A percentile compares a stretch with the other conserved stretches of the same genome.
Conservation (phyloP, 2,797 vertebrate species). For the Morelia viridis region DNA sequence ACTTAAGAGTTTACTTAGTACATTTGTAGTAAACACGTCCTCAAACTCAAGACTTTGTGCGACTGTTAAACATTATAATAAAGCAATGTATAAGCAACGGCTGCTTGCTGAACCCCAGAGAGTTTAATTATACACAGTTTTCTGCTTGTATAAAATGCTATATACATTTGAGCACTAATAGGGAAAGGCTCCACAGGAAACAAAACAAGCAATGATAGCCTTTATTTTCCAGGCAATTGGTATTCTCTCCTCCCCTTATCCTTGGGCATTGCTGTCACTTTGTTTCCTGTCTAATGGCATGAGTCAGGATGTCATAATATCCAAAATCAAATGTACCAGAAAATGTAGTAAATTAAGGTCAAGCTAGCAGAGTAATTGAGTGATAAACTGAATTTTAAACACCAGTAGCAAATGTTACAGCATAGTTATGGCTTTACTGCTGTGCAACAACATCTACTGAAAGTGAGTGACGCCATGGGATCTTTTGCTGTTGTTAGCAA, state of each 20-base stretch:
- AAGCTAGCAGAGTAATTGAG: constrained; percentile 63
- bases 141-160: constrained; percentile 27
- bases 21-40: not conserved
- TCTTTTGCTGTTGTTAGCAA: constrained; percentile 58
- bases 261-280: constrained; percentile 49
- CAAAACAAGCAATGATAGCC: constrained; percentile 34
- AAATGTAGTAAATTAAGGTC: constrained; percentile 68
- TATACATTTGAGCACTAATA: constrained; percentile 25
- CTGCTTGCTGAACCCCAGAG: constrained; percentile 22
- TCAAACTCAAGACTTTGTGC: not conserved
- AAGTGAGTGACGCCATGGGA: constrained; percentile 47
- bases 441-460: constrained; percentile 52
- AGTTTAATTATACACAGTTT: constrained; percentile 33
- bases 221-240: constrained; percentile 67
- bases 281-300: constrained; percentile 61
- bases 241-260: constrained; percentile 47
- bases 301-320: constrained; percentile 62
- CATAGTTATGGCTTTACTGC: constrained; percentile 61
- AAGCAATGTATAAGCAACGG: not conserved
- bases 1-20: not conserved
- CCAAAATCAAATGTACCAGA: constrained; percentile 69
- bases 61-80: not conserved
- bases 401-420: constrained; percentile 43
- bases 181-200: constrained; percentile 36
- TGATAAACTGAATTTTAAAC: constrained; percentile 70